These are phyloP conservation scores for Magallana ariakensis DNA, from an alignment of 1,140 invertebrate genomes.

Conservation along the genomic window DNA sequence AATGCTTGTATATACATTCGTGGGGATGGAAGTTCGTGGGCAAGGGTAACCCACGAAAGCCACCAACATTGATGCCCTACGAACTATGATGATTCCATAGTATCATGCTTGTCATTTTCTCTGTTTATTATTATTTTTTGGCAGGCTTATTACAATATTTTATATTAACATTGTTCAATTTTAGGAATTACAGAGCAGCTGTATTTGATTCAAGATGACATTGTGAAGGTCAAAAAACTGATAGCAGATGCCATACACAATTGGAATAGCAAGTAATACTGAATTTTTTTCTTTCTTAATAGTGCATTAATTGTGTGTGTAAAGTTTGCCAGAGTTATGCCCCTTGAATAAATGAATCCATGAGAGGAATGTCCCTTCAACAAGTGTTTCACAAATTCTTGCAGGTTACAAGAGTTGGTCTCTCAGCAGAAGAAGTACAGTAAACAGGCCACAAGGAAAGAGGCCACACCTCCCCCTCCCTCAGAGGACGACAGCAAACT, in stretches of 20 bases:
- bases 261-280: constrained; percentile 32
- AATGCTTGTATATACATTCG: too few relatives aligned
- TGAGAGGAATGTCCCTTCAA: too few relatives aligned
- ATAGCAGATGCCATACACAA: constrained; percentile 39
- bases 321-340: too few relatives aligned
- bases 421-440: constrained; percentile 58
- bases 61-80: too few relatives aligned
- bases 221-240: constrained; percentile 33
- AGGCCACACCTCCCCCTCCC: background rate
- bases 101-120: too few relatives aligned
- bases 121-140: too few relatives aligned
- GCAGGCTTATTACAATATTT: too few relatives aligned
- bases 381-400: background rate
- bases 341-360: too few relatives aligned
- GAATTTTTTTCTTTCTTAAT: background rate
- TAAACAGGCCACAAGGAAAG: background rate
- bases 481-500: background rate
- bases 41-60: too few relatives aligned
- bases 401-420: constrained; percentile 61
- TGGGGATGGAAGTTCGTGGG: too few relatives aligned
- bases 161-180: background rate
- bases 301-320: too few relatives aligned
- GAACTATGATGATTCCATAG: too few relatives aligned
- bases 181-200: background rate
- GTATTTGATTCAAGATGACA: constrained; percentile 37